These are phyloP conservation scores for Cydia pomonella DNA, from an alignment of 1,140 invertebrate genomes.

Conservation along the genomic window DNA sequence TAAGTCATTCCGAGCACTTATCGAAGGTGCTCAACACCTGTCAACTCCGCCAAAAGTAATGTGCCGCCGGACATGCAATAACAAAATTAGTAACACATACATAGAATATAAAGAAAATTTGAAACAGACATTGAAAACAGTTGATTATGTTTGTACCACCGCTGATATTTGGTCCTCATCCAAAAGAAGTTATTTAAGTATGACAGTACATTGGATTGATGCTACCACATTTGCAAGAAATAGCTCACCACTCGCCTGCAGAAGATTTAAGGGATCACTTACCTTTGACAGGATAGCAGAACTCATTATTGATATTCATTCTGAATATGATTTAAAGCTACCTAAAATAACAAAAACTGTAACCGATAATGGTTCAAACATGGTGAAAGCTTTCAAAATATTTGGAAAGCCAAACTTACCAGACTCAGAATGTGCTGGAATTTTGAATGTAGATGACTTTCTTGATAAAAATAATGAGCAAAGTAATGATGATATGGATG, in stretches of 20 bases:
- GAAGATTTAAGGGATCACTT: too few species aligned
- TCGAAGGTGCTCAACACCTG: constrained; percentile 43
- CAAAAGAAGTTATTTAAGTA: too few species aligned
- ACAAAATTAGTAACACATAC: constrained; percentile 35
- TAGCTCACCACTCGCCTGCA: too few species aligned
- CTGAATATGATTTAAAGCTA: not conserved
- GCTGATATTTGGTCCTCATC: too few species aligned
- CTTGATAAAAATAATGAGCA: constrained; percentile 23
- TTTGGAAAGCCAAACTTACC: constrained; percentile 37
- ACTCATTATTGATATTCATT: too few species aligned
- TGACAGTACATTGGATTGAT: too few species aligned
- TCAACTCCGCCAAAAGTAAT: constrained; percentile 42
- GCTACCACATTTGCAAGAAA: too few species aligned
- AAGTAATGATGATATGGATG: too few species aligned
- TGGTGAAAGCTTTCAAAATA: constrained; percentile 15
- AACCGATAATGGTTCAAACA: constrained; percentile 30
- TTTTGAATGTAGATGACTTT: constrained; percentile 39
- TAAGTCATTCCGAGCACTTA: constrained; percentile 46
- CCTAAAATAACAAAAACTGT: constrained; percentile 18
- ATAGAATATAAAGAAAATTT: constrained; percentile 39
- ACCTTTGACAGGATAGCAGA: too few species aligned
- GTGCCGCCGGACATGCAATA: constrained; percentile 41
- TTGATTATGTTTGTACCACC: constrained; percentile 35
- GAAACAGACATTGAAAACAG: constrained; percentile 35
- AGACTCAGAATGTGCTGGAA: constrained; percentile 39